A percentile compares a stretch with the other conserved stretches of the same genome.
phyloP scores from a whole-genome alignment of 1,140 invertebrate genomes.

The Procambarus clarkii region DNA sequence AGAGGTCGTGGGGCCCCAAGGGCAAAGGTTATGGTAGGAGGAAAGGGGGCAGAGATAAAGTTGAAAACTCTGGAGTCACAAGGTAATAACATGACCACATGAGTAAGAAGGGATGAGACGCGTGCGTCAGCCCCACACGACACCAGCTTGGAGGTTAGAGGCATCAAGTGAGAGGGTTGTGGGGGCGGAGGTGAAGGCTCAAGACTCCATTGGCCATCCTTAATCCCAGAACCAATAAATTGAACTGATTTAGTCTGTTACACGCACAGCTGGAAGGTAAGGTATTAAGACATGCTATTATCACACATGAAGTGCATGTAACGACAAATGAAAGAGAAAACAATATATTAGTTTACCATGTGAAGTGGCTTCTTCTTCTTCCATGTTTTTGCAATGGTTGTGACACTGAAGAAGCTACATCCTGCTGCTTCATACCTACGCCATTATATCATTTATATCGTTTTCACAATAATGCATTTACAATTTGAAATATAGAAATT shows the following conservation, averaged over 20 bases:
- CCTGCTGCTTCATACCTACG: too few relatives aligned
- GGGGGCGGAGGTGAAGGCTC: slow-evolving; percentile 23
- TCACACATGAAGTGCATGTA: background rate
- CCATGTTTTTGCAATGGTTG: slow-evolving; percentile 33
- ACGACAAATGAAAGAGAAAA: background rate
- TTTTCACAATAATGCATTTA: too few relatives aligned
- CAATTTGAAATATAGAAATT: too few relatives aligned
- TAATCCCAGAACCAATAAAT: background rate
- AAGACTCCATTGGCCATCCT: background rate
- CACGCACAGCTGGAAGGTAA: background rate
- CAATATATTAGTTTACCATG: slow-evolving; percentile 2
- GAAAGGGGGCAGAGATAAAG: too few relatives aligned
- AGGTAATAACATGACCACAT: too few relatives aligned
- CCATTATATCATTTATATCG: too few relatives aligned
- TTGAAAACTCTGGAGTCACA: too few relatives aligned
- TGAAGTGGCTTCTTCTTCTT: slow-evolving; percentile 35
- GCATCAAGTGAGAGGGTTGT: background rate
- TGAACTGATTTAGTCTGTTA: background rate
- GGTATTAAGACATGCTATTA: background rate
- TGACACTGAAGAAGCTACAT: slow-evolving; percentile 1
- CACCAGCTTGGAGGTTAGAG: too few relatives aligned
- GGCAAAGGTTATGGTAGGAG: too few relatives aligned
- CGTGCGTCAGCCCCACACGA: too few relatives aligned
- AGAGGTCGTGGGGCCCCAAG: too few relatives aligned
- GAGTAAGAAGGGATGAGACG: too few relatives aligned